These are phyloP conservation scores for Drosophila nigrodunni DNA, from an alignment of 1,140 invertebrate genomes.

Conservation along the genomic window DNA sequence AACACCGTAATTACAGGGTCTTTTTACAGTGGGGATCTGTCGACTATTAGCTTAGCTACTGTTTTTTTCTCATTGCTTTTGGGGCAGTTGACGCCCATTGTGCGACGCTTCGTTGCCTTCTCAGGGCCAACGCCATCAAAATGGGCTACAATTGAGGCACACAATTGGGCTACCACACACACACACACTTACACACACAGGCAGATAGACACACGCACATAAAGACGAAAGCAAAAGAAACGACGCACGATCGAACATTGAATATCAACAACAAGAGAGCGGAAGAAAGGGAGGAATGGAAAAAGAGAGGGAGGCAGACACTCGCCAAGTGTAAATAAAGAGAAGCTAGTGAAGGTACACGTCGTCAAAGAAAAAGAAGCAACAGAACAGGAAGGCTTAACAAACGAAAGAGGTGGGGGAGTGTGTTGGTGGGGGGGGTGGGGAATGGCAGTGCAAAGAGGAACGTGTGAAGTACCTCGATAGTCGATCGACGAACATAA, in stretches of 20 bases:
- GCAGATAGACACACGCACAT: slow-evolving; percentile 22
- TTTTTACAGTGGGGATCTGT: too few species aligned
- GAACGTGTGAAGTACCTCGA: slow-evolving; percentile 44
- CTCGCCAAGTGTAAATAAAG: slow-evolving; percentile 38
- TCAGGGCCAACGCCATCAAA: slow-evolving; percentile 60
- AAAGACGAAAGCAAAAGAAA: slow-evolving; percentile 25
- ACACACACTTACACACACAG: slow-evolving; percentile 9
- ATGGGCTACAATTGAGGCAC: slow-evolving; percentile 69
- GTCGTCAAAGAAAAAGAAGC: background rate
- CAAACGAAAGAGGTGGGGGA: background rate
- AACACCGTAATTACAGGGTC: too few species aligned
- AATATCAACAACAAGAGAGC: slow-evolving; percentile 29
- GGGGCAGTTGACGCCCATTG: slow-evolving; percentile 51
- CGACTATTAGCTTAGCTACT: background rate
- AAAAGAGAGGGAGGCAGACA: slow-evolving; percentile 1
- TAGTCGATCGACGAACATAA: slow-evolving; percentile 17
- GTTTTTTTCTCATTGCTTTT: slow-evolving; percentile 12
- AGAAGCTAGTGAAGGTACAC: slow-evolving; percentile 28
- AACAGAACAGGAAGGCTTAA: slow-evolving; percentile 50
- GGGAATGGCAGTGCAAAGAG: background rate
- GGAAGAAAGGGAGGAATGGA: slow-evolving; percentile 8
- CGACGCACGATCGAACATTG: slow-evolving; percentile 48
- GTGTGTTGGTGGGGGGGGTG: too few species aligned
- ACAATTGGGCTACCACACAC: slow-evolving; percentile 66
- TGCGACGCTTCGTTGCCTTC: slow-evolving; percentile 63